Base-by-base conservation (phyloP, 2,113 vertebrate genomes). In the Alethe diademata region DNA sequence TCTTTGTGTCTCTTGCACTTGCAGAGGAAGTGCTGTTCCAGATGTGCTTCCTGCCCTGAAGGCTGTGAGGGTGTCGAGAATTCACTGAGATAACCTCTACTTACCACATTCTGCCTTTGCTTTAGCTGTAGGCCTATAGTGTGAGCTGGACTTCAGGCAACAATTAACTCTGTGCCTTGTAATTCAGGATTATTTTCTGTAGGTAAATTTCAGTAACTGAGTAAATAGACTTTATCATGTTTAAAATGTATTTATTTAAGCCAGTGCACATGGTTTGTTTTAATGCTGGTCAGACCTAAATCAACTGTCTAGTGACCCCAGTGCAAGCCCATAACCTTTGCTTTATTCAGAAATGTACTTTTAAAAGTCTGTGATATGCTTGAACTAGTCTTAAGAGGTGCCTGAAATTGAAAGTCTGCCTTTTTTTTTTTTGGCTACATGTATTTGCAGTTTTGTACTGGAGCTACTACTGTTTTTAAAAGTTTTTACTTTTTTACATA, bases 241-340 rank as follows among this genome's bases (percentile, higher is more conserved):
- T 90, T 92, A 90, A 93, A 86, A 82, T 92, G 57, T 93, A 95
- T 96, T 96, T 95, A 94, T 95, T 95, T 89, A 96, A 95, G 88
- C 88, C 84, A 92, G 87, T 94, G 89, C 82, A 93, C 78, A 9
- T 61, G 62, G 47, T 33, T 19, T 38, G 78, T 91, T 94, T 78
- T 78, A 90, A 73, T 84, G 65, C 35, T 81, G 48, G 40, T 86
- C 42, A 92, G 88, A 53, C 43, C 22, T 83, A 71, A 92, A 86
- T 93, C 67, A 90, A 23, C 58, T 83, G 42, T 53, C 36, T 93
- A 51, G 78, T 86, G 91, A 72, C 58, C 43, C 58, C 31, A 6
- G 74, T 91, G 92, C 72, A 88, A 86, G 88, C 70, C 91, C 38
- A 12, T 91, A 92, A 93, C 66, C 48, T 93, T 89, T 89, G 76